Evolutionary conservation across 2,888 invertebrate genomes (phyloP).

Genomic region (Lycia hirtaria): DNA sequence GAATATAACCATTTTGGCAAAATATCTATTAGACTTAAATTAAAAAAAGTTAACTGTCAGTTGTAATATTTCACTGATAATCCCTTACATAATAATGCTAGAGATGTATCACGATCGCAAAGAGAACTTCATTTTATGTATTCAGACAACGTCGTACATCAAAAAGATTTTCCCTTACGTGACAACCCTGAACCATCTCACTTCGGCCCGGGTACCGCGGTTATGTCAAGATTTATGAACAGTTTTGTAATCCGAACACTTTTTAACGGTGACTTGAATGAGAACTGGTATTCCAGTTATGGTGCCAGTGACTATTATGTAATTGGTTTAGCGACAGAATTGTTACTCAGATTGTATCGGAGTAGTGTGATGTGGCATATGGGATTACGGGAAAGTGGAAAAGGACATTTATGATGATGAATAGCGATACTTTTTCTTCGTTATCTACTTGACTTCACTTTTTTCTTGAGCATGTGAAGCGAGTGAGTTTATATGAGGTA

Average conservation of each 20-base stretch:
- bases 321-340: conserved; percentile 33
- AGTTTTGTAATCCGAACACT: conserved; percentile 58
- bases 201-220: conserved; percentile 41
- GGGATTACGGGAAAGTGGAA: not conserved
- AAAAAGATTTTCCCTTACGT: conserved; percentile 6
- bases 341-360: conserved; percentile 9
- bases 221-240: conserved; percentile 62
- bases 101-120: too few relatives aligned
- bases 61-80: too few relatives aligned
- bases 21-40: too few relatives aligned
- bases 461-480: too few relatives aligned
- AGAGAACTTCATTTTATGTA: not conserved
- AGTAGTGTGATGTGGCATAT: not conserved
- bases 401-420: too few relatives aligned
- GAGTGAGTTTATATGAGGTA: too few relatives aligned
- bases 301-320: conserved; percentile 38
- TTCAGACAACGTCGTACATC: not conserved
- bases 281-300: conserved; percentile 36
- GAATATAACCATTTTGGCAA: too few relatives aligned
- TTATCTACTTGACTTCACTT: not conserved
- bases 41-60: too few relatives aligned
- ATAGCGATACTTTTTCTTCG: too few relatives aligned
- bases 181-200: conserved; percentile 34
- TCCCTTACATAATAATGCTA: too few relatives aligned
- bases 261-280: conserved; percentile 52